Conservation (phyloP, 1,140 invertebrate genomes). For the Papilio dardanus region DNA sequence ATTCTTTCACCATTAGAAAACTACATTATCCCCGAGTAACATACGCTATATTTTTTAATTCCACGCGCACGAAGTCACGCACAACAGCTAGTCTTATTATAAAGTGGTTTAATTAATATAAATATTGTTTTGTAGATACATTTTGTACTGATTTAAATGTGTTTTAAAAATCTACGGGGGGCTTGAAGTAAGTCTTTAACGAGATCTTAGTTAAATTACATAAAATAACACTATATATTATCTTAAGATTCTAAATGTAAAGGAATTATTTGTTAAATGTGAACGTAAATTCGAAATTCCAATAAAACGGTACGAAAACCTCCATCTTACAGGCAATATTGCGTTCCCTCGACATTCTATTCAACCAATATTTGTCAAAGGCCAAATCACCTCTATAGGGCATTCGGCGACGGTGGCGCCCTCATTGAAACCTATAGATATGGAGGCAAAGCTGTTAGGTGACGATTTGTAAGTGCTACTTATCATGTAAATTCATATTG, state of each 20-base stretch:
- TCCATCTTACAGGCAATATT: conserved; percentile 52
- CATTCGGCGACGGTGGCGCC: conserved; percentile 21
- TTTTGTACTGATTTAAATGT: no score
- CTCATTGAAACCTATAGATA: conserved; percentile 31
- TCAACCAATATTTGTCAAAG: conserved; percentile 62
- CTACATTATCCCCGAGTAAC: no score
- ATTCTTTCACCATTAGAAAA: no score
- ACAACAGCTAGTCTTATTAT: no score
- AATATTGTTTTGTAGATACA: no score
- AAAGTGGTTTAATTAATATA: no score
- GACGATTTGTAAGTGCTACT: conserved; percentile 17
- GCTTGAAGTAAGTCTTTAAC: no score
- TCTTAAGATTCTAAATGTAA: conserved; percentile 33
- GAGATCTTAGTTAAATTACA: no score
- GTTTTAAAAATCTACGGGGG: no score
- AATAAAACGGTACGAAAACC: conserved; percentile 50
- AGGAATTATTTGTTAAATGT: conserved; percentile 33
- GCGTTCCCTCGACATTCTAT: conserved; percentile 50
- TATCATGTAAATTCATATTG: conserved; percentile 23
- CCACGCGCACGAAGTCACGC: no score
- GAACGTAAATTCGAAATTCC: conserved; percentile 45
- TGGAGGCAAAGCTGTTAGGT: conserved; percentile 25
- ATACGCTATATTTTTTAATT: no score
- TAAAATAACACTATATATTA: conserved; percentile 24
- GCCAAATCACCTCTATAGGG: conserved; percentile 50